Base-by-base conservation (phyloP, 1,140 invertebrate species). In the Drosophila bifasciata region DNA sequence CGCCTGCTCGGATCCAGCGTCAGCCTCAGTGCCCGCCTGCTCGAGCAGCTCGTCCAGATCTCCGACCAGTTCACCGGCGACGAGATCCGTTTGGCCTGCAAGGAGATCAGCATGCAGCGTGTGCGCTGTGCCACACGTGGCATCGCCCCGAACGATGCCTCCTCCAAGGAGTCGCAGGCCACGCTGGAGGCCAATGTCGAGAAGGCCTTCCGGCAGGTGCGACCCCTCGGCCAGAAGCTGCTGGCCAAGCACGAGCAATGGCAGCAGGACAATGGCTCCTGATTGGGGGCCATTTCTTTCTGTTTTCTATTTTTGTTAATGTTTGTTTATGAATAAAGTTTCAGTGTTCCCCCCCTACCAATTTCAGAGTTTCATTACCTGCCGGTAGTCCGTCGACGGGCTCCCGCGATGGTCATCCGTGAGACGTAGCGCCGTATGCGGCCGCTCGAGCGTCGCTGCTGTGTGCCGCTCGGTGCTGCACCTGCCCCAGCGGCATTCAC, bases 1-100 rank as follows among this genome's bases (percentile, higher is more conserved):
- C 92, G 93, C 40, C 93, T 93, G 90, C 93, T 94, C 86, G 94
- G 68, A 16, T 28, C 52, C 3, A 91, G 68, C 13, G 84, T 88
- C 83, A 86, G 92, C 62, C 43, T 86, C 70, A 51, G 89, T 0
- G 71, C 91, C 8, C 53, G 91, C 0, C 90, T 94, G n/a, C 93
- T 94, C 61, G 81, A 93, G 8, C 81, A 92, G 25, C 81, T 97
- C 53, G 94, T 95, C 1, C 60, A 91, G 15, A 91, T 93, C 70
- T 97, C 96, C 0, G 93, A 95, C 17, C 94, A 95, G 4, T 99
- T 97, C 5, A 91, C 84, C 0, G 96, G 97, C 5, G 96, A 96
- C 16, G 97, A 99, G 89, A 94, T 99, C n/a, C 95, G 95, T 76
- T 91, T 96, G 68, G 93, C 97, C 8, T 97, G 96, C 84, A 98